These are phyloP conservation scores for Chrosomus eos DNA, from an alignment of 2,797 vertebrate species.

Conservation along the genomic window DNA sequence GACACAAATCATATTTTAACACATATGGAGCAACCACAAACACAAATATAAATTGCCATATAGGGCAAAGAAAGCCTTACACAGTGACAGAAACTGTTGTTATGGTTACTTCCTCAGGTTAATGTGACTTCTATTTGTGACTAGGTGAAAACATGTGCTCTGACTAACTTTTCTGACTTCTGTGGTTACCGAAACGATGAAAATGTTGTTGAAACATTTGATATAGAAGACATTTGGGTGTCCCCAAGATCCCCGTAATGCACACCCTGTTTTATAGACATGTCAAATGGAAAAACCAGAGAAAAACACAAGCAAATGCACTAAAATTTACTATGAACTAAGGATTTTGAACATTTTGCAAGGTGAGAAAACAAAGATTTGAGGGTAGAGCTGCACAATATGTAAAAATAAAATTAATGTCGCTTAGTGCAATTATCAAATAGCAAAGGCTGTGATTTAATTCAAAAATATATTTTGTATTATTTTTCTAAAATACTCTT, in stretches of 20 bases:
- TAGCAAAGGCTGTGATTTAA: too few species aligned
- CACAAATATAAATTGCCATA: not conserved
- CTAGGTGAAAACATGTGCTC: not conserved
- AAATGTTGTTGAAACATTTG: not conserved
- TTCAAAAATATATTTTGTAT: too few species aligned
- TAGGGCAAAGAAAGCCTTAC: not conserved
- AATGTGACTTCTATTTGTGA: constrained; percentile 17
- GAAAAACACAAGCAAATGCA: not conserved
- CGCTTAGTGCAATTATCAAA: too few species aligned
- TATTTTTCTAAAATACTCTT: too few species aligned
- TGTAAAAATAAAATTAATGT: not conserved
- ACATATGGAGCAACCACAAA: not conserved
- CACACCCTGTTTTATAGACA: not conserved
- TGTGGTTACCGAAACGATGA: not conserved
- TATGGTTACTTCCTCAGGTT: constrained; percentile 19
- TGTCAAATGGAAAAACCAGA: not conserved
- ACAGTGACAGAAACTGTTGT: constrained; percentile 20
- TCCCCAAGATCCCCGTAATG: not conserved
- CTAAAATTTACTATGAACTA: not conserved
- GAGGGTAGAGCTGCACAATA: not conserved
- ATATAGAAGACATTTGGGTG: not conserved
- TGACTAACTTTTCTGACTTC: not conserved
- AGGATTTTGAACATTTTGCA: not conserved
- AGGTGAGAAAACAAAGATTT: not conserved
- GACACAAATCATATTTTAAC: not conserved